A percentile compares a stretch with the other conserved stretches of the same genome.
Conservation (phyloP, 2,888 invertebrate genomes). For the Galerucella calmariensis region DNA sequence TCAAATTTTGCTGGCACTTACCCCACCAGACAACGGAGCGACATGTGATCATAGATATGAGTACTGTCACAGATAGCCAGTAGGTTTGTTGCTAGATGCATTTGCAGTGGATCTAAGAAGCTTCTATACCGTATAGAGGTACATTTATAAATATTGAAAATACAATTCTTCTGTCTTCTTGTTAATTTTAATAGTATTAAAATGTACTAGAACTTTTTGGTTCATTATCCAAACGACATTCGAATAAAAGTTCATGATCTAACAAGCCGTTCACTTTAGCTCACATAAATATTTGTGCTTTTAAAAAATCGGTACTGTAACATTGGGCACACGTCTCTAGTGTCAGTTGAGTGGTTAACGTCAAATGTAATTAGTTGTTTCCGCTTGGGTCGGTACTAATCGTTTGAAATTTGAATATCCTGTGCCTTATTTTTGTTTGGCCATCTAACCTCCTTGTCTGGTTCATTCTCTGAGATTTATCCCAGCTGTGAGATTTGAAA, state of each 20-base stretch:
- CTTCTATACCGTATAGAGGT: no score
- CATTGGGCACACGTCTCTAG: constrained; percentile 57
- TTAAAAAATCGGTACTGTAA: constrained; percentile 40
- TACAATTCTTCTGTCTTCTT: no score
- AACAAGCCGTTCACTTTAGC: constrained; percentile 36
- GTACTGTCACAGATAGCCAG: no score
- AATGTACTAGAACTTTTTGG: background rate
- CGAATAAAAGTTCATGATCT: constrained; percentile 32
- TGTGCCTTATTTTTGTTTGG: constrained; percentile 62
- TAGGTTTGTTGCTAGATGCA: no score
- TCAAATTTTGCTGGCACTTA: no score
- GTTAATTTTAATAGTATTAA: background rate
- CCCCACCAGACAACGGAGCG: no score
- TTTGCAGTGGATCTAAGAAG: no score
- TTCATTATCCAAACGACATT: constrained; percentile 22
- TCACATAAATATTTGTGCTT: constrained; percentile 42
- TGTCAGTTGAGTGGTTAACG: constrained; percentile 63
- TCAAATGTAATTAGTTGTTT: constrained; percentile 64
- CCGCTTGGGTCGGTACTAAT: constrained; percentile 62
- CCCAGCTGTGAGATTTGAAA: constrained; percentile 45
- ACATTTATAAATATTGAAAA: no score
- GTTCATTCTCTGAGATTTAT: constrained; percentile 51
- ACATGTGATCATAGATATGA: no score
- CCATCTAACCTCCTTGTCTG: constrained; percentile 55
- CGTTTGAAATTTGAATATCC: constrained; percentile 64